Evolutionary conservation across 2,113 vertebrate species (phyloP).

Genomic region (Saguinus imperator): DNA sequence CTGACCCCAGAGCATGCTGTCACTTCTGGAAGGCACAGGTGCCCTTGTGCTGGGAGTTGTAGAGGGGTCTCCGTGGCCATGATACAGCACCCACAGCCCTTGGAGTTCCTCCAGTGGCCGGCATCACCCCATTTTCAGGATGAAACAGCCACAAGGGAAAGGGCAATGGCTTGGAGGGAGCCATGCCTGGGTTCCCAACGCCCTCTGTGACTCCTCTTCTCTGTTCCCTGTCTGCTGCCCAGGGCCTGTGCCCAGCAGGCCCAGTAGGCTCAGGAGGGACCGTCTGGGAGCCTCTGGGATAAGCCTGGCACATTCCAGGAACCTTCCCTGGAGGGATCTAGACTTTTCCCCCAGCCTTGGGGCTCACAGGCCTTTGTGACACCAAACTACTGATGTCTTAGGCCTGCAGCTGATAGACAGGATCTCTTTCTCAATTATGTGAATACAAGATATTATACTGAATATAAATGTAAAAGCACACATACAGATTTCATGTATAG

Average conservation of each 20-base stretch:
- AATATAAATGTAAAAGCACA: neutral
- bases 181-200: neutral
- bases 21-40: neutral
- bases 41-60: neutral
- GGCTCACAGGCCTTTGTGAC: neutral
- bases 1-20: neutral
- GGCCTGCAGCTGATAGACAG: neutral
- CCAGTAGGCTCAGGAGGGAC: neutral
- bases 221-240: neutral
- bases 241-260: neutral
- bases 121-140: neutral
- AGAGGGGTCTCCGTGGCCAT: neutral
- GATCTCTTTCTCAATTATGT: neutral
- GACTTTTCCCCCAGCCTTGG: neutral
- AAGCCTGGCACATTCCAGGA: neutral
- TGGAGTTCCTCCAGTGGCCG: neutral
- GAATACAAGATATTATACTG: too few species aligned
- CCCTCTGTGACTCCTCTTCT: neutral
- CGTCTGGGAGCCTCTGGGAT: neutral
- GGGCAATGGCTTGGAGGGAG: neutral
- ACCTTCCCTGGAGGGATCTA: neutral
- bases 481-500: neutral
- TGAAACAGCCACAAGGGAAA: neutral
- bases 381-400: neutral
- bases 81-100: neutral